Evolutionary conservation across 2,888 invertebrate species (phyloP), one percentile per base, ranked within the genome.

Genomic region (Rhagium mordax): DNA sequence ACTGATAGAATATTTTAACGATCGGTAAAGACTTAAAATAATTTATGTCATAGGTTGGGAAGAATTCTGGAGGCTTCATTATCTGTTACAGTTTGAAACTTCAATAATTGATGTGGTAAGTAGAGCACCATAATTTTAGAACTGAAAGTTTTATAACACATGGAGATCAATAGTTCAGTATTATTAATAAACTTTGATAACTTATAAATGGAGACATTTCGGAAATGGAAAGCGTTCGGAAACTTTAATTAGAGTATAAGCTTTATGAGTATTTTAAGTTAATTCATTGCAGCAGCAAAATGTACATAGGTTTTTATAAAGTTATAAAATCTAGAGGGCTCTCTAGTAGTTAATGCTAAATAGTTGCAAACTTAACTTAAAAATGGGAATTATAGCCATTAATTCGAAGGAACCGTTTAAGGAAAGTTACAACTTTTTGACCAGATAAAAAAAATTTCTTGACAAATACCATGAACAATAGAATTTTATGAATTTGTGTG

Each of bases 111-210:
- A 55, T n/a, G n/a, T 21, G 13, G 29, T 16, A 29, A 29, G 33
- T 18, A 16, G 29, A 16, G 16, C 59, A 13, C 16, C 18, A n/a
- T 59, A 59, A 59, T 59, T 59, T 59, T 59, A 59, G 29, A 59
- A 59, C 18, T 10, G 59, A 59, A 15, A 29, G 7, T 15, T 57
- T 57, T 27, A 57, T 27, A 57, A 33, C 33, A 33, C 29, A 59
- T 59, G 59, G 7, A 5, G 16, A 33, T 21, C 6, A 59, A 33
- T 59, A 59, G 8, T 59, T 59, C 16, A 29, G 18, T 33, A 59
- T 59, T 59, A 59, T 59, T 59, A 59, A 59, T 29, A 59, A 59
- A 18, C 8, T 15, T 2, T 13, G 24, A 24, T 6, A 24, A 24
- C 6, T 24, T 4, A 24, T 24, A 13, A 41, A 13, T 41, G 10